phyloP scores from a whole-genome alignment of 2,888 invertebrate genomes.

The Hemithea aestivaria region DNA sequence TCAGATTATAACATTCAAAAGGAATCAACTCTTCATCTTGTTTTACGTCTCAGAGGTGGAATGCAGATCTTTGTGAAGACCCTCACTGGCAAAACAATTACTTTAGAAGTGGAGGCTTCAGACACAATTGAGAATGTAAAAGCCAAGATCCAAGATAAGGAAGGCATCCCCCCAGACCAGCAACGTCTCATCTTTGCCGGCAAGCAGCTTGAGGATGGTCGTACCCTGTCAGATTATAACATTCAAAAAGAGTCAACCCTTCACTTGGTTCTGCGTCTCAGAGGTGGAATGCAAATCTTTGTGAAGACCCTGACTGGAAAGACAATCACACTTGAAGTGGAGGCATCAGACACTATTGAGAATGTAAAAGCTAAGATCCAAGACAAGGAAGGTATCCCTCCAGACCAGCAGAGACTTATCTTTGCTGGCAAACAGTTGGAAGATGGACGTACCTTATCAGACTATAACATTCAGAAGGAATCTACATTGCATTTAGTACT shows the following conservation, averaged over 20 bases:
- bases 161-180: constrained; percentile 58
- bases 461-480: constrained; percentile 59
- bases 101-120: constrained; percentile 51
- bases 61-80: constrained; percentile 66
- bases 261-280: constrained; percentile 54
- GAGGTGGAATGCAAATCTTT: constrained; percentile 61
- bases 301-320: constrained; percentile 56
- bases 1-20: constrained; percentile 60
- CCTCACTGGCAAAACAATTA: constrained; percentile 54
- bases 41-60: constrained; percentile 52
- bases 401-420: constrained; percentile 55
- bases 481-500: constrained; percentile 52
- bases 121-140: constrained; percentile 62
- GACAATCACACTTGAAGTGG: constrained; percentile 54
- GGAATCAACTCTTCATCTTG: constrained; percentile 52
- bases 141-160: constrained; percentile 58
- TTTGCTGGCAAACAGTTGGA: constrained; percentile 58
- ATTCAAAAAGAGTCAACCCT: constrained; percentile 64
- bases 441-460: constrained; percentile 54
- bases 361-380: constrained; percentile 60
- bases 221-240: constrained; percentile 60
- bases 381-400: constrained; percentile 59
- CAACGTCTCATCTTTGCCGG: constrained; percentile 57
- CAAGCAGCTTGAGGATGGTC: constrained; percentile 61
- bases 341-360: constrained; percentile 54